Percentiles rank a stretch among this genome's conserved stretches.
These are phyloP conservation scores for Chrysopilus asiliformis DNA, from an alignment of 2,888 invertebrate genomes.

Conservation along the genomic window DNA sequence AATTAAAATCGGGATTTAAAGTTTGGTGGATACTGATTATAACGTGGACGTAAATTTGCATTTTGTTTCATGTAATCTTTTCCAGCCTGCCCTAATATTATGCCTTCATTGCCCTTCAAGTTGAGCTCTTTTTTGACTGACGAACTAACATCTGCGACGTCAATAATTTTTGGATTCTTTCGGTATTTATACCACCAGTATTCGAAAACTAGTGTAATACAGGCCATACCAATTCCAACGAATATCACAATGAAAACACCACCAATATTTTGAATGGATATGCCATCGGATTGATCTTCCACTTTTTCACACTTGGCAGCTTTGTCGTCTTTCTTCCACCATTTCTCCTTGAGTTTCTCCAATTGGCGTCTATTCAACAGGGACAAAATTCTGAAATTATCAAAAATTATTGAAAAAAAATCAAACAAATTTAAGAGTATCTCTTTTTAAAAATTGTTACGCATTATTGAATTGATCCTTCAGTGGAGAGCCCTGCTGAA, in stretches of 20 bases:
- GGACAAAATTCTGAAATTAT: conserved; percentile 70
- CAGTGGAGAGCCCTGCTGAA: conserved; percentile 88
- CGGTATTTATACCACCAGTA: conserved; percentile 87
- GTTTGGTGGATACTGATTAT: conserved; percentile 29
- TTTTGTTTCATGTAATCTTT: conserved; percentile 19
- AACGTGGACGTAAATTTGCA: conserved; percentile 26
- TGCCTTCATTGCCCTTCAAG: conserved; percentile 22
- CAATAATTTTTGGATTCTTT: conserved; percentile 45
- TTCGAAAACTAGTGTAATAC: conserved; percentile 80
- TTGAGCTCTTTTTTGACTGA: neutral
- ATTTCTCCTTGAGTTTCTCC: conserved; percentile 87
- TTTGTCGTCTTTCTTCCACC: conserved; percentile 90
- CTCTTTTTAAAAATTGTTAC: conserved; percentile 43
- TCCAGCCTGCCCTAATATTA: conserved; percentile 28
- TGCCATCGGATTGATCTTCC: conserved; percentile 91
- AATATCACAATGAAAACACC: conserved; percentile 97
- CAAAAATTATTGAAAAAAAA: neutral
- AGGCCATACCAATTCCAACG: conserved; percentile 85
- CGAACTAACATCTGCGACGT: conserved; percentile 43
- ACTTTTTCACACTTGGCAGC: conserved; percentile 68
- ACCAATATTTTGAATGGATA: conserved; percentile 94
- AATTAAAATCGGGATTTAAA: no score
- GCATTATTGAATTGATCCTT: conserved; percentile 92
- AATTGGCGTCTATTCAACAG: conserved; percentile 84
- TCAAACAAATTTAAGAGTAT: neutral